Evolutionary conservation across 1,140 invertebrate genomes (phyloP), one percentile per base, ranked within the genome.

Genomic region (Littorina saxatilis): DNA sequence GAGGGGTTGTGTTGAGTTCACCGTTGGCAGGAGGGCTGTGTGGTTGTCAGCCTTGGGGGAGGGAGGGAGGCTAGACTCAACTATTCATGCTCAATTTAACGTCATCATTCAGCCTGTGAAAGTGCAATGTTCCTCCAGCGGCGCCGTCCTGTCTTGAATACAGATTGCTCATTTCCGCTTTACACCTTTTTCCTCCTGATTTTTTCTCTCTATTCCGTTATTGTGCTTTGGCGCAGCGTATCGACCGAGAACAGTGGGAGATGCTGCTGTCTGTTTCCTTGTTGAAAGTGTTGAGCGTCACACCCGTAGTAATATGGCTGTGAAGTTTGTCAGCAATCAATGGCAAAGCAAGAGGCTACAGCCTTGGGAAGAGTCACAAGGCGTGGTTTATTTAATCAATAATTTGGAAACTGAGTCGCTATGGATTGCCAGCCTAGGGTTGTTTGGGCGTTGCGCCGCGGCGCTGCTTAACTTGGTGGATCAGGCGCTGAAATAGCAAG

Each of bases 311-410:
- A 9, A n/a, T n/a, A n/a, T n/a, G n/a, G n/a, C n/a, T 5, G 58
- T n/a, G 58, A n/a, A n/a, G 58, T 29, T 61, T n/a, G 58, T 29
- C n/a, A 23, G 58, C 58, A 23, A 61, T 61, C 58, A 23, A 61
- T 61, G 58, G 58, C 58, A 61, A 29, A 61, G 58, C 58, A 23
- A 61, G 20, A 29, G 58, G 58, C 58, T 23, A 61, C n/a, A 23
- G 58, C 58, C 58, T 23, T 61, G 27, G 4, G 58, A 23, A 40
- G 70, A 73, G 40, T 73, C 37, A 43, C 29, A 73, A 73, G 37
- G 70, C 70, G 37, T 73, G 70, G 70, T 73, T 73, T 73, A 73
- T 73, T 73, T 73, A 73, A 73, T 73, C 70, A 73, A 73, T 73
- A 73, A 73, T 17, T 73, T 23, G 70, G 43, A 73, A 73, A 73